Conservation (phyloP, 2,113 vertebrate species). For the Tychaedon coryphoeus region DNA sequence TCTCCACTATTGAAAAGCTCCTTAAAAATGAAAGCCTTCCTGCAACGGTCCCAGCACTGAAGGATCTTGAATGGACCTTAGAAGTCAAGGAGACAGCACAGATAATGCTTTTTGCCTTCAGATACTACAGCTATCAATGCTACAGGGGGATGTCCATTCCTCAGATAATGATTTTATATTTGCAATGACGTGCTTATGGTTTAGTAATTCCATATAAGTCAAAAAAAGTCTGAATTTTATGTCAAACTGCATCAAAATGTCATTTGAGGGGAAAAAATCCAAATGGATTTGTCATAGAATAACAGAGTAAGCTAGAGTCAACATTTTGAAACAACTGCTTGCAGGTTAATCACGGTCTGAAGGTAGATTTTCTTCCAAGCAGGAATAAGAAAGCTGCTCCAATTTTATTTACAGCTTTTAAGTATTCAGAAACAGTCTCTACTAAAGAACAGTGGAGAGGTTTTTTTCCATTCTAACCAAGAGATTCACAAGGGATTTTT, state of each 20-base stretch:
- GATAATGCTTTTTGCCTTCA: neutral
- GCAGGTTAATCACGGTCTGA: neutral
- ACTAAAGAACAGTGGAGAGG: neutral
- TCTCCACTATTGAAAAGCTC: neutral
- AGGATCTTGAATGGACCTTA: neutral
- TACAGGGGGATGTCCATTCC: neutral
- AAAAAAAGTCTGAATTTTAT: neutral
- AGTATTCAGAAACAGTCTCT: constrained; percentile 11
- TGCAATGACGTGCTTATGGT: neutral
- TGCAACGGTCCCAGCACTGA: accelerated
- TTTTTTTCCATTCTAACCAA: neutral
- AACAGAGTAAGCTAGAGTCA: neutral
- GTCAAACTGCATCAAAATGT: neutral
- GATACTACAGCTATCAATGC: neutral
- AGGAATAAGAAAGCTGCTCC: constrained; percentile 1
- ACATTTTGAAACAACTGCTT: neutral
- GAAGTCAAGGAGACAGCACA: neutral
- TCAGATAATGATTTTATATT: neutral
- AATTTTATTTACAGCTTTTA: neutral
- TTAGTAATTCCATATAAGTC: neutral
- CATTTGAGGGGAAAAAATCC: neutral
- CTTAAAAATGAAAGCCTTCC: neutral
- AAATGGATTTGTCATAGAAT: neutral
- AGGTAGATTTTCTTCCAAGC: neutral
- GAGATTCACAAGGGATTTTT: constrained; percentile 19